Percentiles rank a stretch among this genome's conserved stretches.
phyloP scores from a whole-genome alignment of 53 echinoderm and acorn worm genomes.

The Paelopatides confundens region DNA sequence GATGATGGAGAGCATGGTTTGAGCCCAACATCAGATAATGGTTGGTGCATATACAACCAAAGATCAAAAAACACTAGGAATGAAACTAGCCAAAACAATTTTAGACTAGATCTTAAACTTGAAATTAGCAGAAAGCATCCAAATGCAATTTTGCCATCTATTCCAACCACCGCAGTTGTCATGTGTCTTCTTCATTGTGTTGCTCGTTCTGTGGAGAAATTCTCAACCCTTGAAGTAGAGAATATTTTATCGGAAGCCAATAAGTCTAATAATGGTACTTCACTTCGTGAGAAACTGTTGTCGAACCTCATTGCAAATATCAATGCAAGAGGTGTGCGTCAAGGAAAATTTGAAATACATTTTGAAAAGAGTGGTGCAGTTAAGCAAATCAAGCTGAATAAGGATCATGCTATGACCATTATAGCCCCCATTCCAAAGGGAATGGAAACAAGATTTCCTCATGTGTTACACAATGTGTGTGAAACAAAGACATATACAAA shows the following conservation, averaged over 20 bases:
- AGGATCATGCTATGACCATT: not conserved
- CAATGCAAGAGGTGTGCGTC: not conserved
- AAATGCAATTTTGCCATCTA: no score
- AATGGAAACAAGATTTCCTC: not conserved
- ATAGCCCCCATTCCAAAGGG: not conserved
- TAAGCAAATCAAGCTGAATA: not conserved
- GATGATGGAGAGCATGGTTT: conserved; percentile 67
- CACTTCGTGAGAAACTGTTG: not conserved
- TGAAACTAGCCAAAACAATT: no score
- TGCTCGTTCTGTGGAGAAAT: conserved; percentile 60
- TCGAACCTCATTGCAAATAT: not conserved
- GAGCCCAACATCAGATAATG: no score
- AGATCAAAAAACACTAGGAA: not conserved
- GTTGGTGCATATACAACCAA: conserved; percentile 54
- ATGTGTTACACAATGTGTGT: not conserved
- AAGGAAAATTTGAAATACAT: not conserved
- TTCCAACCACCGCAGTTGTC: no score
- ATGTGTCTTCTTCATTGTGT: not conserved
- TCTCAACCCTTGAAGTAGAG: conserved; percentile 56
- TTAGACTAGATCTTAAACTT: not conserved
- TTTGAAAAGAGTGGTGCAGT: not conserved
- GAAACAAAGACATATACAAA: not conserved
- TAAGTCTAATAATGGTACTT: not conserved
- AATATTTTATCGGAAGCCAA: no score
- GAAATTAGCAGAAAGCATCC: not conserved